Evolutionary conservation across 2,113 vertebrate genomes (phyloP), one percentile per base, ranked within the genome.

Genomic region (Paramormyrops kingsleyae): DNA sequence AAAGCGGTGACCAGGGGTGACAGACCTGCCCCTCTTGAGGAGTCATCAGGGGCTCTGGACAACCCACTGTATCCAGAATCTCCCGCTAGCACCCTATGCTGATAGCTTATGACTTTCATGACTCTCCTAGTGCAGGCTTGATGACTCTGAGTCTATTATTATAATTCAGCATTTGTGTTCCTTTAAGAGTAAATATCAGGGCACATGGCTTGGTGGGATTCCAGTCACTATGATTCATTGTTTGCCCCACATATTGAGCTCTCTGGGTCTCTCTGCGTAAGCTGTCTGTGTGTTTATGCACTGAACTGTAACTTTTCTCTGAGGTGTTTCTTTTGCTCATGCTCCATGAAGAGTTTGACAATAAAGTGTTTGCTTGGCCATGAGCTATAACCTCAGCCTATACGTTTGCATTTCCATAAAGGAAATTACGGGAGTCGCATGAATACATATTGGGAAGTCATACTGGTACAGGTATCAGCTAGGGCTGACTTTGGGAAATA

Each of bases 1-100:
- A 94, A 94, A 93, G 80, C 91, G 95, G 94, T 96, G 94, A 96
- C 91, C 77, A 12, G 27, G 88, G n/a, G 50, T 35, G 47, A 86
- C 12, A 7, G n/a, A 35, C 31, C 24, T 87, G 46, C 12, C 47
- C n/a, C 5, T 47, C 50, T 12, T 87, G 31, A 17, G 70, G 70
- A 77, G 70, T 10, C 70, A 74, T 74, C 70, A 12, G 70, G 13
- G 59, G 10, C 62, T 70, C 27, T 31, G n/a, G 27, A 31, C 62
- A 31, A 31, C n/a, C 35, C 74, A 15, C 13, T 80, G 74, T 39
- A 42, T 80, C 15, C 74, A 42, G 74, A 42, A 35, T 39, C 74
- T 42, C 35, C 35, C 13, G 2, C 35, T 80, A 15, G 74, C 74
- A 39, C 74, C 74, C 74, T 6, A 17, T 39, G 74, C 35, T 42